Base-by-base conservation (phyloP, 2,113 vertebrate species). In the Jaculus jaculus region DNA sequence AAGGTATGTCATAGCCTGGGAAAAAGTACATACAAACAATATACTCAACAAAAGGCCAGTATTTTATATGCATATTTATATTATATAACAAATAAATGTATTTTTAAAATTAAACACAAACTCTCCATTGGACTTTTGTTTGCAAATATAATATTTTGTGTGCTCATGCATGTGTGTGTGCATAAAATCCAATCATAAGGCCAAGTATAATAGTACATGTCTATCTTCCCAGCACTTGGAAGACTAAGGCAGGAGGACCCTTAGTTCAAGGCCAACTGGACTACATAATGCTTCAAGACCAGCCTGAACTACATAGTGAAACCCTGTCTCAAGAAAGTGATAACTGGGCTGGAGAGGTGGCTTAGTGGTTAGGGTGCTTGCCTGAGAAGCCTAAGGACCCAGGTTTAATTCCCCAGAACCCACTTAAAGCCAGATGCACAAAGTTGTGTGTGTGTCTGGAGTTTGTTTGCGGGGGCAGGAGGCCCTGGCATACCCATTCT, bases 91-190 rank as follows among this genome's bases (percentile, higher is more conserved):
- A 51, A 80, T 39, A 37, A 39, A 79, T 32, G 37, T 54, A 37
- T 84, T 87, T 90, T 82, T 51, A 71, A 63, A 79, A 65, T n/a
- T 72, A 91, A 96, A 88, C 69, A 81, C 0, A 91, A 91, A 47
- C 2, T 16, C 75, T 90, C 65, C 89, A 16, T 54, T 78, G 6
- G 61, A 58, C 58, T n/a, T 66, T 61, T 89, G 34, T 81, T 82
- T 89, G 7, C 10, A 84, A 88, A 77, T 88, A 84, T 51, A 51
- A 51, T 51, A 12, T 51, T 51, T 12, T 65, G 37, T 83, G 51
- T 61, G 47, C 26, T 12, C 32, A 8, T 66, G 2, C 12, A 12
- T 51, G 63, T 37, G 17, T 60, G 17, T 60, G 17, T 73, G 30
- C 28, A 0, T 72, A 21, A n/a, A 18, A 73, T 3, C 79, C 82